Evolutionary conservation across 1,140 invertebrate species (phyloP).

Genomic region (Scylla paramamosain): DNA sequence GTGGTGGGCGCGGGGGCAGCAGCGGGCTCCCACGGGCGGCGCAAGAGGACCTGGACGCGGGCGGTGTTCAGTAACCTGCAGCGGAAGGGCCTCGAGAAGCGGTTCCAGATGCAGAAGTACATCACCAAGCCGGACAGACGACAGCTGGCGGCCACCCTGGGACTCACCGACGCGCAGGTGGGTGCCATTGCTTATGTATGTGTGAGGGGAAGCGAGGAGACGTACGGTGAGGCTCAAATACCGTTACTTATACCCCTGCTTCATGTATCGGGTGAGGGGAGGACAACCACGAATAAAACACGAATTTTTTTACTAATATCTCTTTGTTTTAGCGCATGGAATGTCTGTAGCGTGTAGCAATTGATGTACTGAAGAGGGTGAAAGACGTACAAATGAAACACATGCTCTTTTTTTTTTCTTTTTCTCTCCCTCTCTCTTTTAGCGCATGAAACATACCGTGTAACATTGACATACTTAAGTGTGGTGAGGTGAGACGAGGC

Average conservation of each 20-base stretch:
- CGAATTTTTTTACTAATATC: too few relatives aligned
- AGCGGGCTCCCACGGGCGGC: constrained; percentile 78
- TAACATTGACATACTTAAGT: too few relatives aligned
- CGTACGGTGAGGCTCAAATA: not conserved
- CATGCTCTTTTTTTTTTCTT: too few relatives aligned
- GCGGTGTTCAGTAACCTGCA: constrained; percentile 96
- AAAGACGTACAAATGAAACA: too few relatives aligned
- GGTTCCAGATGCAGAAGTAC: constrained; percentile 98
- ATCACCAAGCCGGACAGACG: constrained; percentile 98
- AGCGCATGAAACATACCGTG: too few relatives aligned
- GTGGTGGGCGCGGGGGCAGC: constrained; percentile 42
- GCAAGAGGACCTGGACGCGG: constrained; percentile 81
- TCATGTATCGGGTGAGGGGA: too few relatives aligned
- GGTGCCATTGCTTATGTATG: not conserved
- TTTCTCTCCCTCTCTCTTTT: too few relatives aligned
- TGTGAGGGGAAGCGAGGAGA: not conserved
- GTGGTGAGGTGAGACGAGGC: too few relatives aligned
- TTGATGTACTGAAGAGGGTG: too few relatives aligned
- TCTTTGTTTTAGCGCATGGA: too few relatives aligned
- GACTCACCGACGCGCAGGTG: constrained; percentile 96
- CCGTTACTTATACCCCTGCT: not conserved
- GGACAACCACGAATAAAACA: too few relatives aligned
- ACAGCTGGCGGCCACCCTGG: constrained; percentile 96
- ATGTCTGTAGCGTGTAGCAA: too few relatives aligned
- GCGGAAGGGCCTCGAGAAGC: constrained; percentile 94